Evolutionary conservation across 2,797 vertebrate genomes (phyloP), one percentile per base, ranked within the genome.

Genomic region (Pyrrhura leucotis): DNA sequence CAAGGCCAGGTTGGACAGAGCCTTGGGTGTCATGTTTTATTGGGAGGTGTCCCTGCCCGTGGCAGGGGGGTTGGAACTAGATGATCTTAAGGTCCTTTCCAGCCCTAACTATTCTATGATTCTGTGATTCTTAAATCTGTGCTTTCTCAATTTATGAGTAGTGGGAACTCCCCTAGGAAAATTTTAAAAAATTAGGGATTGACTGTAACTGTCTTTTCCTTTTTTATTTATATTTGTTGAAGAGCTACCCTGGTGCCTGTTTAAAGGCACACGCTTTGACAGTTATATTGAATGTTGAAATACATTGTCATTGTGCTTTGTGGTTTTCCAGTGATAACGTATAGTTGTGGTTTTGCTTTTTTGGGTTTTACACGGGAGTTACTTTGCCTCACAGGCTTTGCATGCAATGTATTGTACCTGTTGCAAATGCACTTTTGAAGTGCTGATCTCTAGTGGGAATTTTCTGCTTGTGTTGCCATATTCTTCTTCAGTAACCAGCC

Each of bases 81-180:
- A 45, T 45, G 44, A 45, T 45, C 44, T 45, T 45, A 45, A 45
- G 44, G 44, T 45, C 21, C 44, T 45, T 22, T 45, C 44, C 44
- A 45, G 10, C 44, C 44, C 44, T 45, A 47, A 14, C 23, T 47
- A 14, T 47, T 25, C 45, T 23, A 23, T 13, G 45, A 47, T 47
- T 47, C 45, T 25, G 13, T 47, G 73, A 44, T 89, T 85, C 73
- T 78, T 76, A 75, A 90, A 72, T 92, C 93, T 81, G 10, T 89
- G 62, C 54, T 91, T 94, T 76, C 89, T 78, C 69, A 71, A 83
- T 63, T 84, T 71, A n/a, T 63, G 40, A 73, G 54, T 61, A 88
- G 47, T 93, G 85, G 91, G 92, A 97, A 90, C 76, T 92, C 91
- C 94, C 82, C 85, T 84, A 90, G 94, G 91, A 50, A 96, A 81